Evolutionary conservation across 2,797 vertebrate species (phyloP), one percentile per base, ranked within the genome.

Genomic region (Cirrhinus molitorella): DNA sequence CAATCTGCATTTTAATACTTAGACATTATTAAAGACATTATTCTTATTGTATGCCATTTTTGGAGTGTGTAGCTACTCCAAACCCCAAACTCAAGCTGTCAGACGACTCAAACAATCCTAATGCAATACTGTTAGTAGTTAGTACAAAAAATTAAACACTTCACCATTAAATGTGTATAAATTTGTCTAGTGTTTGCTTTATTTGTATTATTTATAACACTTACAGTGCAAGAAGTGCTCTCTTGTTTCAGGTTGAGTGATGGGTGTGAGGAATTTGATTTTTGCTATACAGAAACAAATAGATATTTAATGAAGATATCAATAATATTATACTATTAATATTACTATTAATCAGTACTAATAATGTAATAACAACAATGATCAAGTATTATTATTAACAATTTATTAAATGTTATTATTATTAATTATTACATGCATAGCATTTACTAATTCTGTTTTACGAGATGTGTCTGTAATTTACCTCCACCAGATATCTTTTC

Each of bases 221-320:
- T 86, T 84, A 88, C 87, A 79, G 12, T 88, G 79, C 45, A 88
- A 74, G 74, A 88, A 84, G 45, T 86, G 82, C 0, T 84, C 82
- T 75, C 87, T 86, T n/a, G 73, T 86, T 37, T 43, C 86, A 53
- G 87, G 85, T 53, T 82, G 82, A 70, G 23, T 51, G 3, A 51
- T 70, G 65, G 73, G 57, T 28, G 57, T 43, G 43, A 79, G 34
- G 31, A 79, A 84, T 55, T 81, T 51, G 16, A 84, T 49, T 34
- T 55, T 47, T 61, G n/a, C 67, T 40, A 85, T 86, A 45, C 21
- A 67, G 25, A 72, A 13, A 53, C 25, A 72, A 61, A 51, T 13
- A 53, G 68, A 78, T 49, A 80, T 59, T 31, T 21, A 63, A 63
- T 59, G 23, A 59, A 5, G 23, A 14, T 28, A 14, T 61, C 12